phyloP scores from a whole-genome alignment of 2,888 invertebrate genomes.

The Anagyrus pseudococci region DNA sequence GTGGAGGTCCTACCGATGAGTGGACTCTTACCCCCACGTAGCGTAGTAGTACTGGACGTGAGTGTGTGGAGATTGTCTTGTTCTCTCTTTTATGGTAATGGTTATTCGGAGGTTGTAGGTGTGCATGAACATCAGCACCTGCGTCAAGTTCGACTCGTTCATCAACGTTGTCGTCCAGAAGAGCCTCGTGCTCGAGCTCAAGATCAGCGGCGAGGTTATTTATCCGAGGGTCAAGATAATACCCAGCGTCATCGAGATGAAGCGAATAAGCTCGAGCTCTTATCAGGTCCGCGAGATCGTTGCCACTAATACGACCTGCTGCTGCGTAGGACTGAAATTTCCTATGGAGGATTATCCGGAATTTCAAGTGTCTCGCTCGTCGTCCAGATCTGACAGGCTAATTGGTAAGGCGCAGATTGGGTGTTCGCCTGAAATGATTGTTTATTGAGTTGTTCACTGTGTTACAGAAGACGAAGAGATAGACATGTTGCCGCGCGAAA shows the following conservation, averaged over 20 bases:
- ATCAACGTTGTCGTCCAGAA: constrained; percentile 43
- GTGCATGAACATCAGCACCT: constrained; percentile 41
- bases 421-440: background rate
- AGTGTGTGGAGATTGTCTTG: constrained; percentile 1
- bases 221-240: constrained; percentile 63
- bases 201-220: constrained; percentile 41
- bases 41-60: constrained; percentile 43
- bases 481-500: constrained; percentile 43
- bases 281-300: constrained; percentile 50
- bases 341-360: constrained; percentile 55
- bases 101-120: constrained; percentile 35
- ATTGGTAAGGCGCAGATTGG: background rate
- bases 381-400: constrained; percentile 5
- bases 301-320: constrained; percentile 51
- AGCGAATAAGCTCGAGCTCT: constrained; percentile 60
- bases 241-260: constrained; percentile 64
- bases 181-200: constrained; percentile 37
- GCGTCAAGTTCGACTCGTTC: constrained; percentile 39
- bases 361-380: constrained; percentile 49
- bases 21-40: constrained; percentile 45
- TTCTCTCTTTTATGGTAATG: no score
- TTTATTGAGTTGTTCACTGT: background rate
- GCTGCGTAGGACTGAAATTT: constrained; percentile 50
- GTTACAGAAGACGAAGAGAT: no score
- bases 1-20: constrained; percentile 40